Evolutionary conservation across 2,113 vertebrate species (phyloP), one percentile per base, ranked within the genome.

Genomic region (Empidonax traillii): DNA sequence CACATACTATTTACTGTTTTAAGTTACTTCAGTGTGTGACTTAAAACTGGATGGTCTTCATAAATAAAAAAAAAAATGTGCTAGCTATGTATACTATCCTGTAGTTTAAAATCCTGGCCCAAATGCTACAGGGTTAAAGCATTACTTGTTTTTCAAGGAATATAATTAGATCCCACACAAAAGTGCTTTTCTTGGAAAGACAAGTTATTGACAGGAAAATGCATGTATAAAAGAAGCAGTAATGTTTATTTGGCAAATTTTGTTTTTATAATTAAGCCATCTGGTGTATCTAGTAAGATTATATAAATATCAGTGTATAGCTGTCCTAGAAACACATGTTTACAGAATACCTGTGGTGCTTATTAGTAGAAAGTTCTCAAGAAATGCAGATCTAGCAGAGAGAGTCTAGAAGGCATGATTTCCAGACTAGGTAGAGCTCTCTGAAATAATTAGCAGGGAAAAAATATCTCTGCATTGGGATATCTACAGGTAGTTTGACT

Each of bases 251-350:
- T 94, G 41, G 23, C 12, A 90, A 87, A 41, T 56, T 52, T 41
- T 92, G 17, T 47, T 93, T 72, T 87, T 79, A 51, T 80, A 72
- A 67, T 90, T 87, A 85, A 74, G 59, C 75, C 71, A 92, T 94
- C 75, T 83, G 78, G n/a, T 91, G 28, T 73, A 91, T 76, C 59
- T 69, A 46, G 25, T 73, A 75, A 75, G 67, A 62, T 51, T 55
- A 58, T 73, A 69, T 82, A 90, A 90, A 58, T 80, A 76, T 43
- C 37, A 76, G 18, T 21, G 14, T 53, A 37, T 61, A 77, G 37
- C 16, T 85, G 33, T 79, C 46, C 33, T 61, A 73, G 82, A 90
- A 95, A 86, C 46, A 27, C 20, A 12, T 62, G 44, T 86, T 86
- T 90, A 51, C 20, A 79, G 41, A 83, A 71, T 86, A 87, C 58